Percentiles rank a stretch among this genome's conserved stretches.
phyloP scores from a whole-genome alignment of 2,797 vertebrate genomes.

The Peromyscus nudipes region DNA sequence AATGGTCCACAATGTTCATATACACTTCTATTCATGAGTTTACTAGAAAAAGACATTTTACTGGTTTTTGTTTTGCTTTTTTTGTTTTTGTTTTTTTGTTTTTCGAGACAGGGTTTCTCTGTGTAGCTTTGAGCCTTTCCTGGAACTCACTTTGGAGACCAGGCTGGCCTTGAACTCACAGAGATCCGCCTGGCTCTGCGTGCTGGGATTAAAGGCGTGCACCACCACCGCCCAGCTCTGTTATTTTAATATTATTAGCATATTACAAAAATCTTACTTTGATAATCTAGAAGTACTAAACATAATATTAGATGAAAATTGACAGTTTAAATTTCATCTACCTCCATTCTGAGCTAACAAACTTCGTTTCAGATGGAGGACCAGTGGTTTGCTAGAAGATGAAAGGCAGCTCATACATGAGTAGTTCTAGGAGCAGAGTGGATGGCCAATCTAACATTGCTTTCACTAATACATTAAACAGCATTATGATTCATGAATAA shows the following conservation, averaged over 20 bases:
- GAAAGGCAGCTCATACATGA: neutral
- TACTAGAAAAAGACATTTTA: neutral
- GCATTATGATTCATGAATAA: neutral
- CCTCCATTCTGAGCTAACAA: neutral
- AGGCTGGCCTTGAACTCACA: no score
- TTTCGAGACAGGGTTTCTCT: no score
- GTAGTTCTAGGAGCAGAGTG: neutral
- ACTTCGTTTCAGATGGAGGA: neutral
- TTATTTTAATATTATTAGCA: neutral
- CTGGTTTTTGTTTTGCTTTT: neutral
- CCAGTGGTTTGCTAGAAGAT: neutral
- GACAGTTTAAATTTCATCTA: neutral
- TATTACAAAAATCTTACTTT: neutral
- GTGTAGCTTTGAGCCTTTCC: no score
- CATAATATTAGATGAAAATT: neutral
- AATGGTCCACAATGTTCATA: neutral
- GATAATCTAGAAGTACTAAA: neutral
- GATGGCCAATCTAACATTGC: neutral
- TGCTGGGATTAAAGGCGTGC: no score
- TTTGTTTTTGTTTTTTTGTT: no score
- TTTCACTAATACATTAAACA: neutral
- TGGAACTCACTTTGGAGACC: no score
- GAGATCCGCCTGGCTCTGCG: no score
- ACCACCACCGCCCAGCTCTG: no score
- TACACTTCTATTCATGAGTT: neutral